Base-by-base conservation (phyloP, 2,888 invertebrate genomes). In the Xylocampa areola region DNA sequence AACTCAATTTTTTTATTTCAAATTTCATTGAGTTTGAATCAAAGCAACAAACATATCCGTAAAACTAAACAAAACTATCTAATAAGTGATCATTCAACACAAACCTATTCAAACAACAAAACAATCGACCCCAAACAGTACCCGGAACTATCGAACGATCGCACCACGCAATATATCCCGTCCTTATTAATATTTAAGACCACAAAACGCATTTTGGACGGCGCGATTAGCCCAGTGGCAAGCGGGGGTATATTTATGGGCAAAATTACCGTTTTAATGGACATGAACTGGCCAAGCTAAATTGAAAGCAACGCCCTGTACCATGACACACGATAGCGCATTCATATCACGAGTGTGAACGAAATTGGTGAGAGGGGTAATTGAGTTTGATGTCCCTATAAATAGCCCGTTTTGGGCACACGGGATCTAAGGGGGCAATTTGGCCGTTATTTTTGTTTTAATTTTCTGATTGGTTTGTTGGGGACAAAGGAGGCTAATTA, bases 191-290 rank as follows among this genome's bases (percentile, higher is more conserved):
- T 76, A 80, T 80, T 79, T 78, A 76, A 75, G 75, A 51, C 76
- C 68, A 54, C 65, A 74, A 72, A 72, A 65, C 73, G 74, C 74
- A 76, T 68, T 79, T 73, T 58, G 69, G 61, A 60, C 65, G 68
- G 63, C 44, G 45, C 81, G 81, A 80, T 82, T 81, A 82, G 77
- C 72, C 60, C 59, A 65, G 66, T 59, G 68, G 68, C 72, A 66
- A 65, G 64, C 68, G 50, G 41, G 60, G 59, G 61, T 53, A 62
- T 82, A 84, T 84, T 84, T 84, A 84, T 79, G 54, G 73, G 45
- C 64, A 19, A 81, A 82, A 82, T 82, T 82, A 81, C 71, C 76
- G 77, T 71, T 76, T 77, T 80, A 81, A 81, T 83, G 73, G 77
- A 79, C 76, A 73, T 68, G 69, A 76, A 77, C 82, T 76, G 71